These are phyloP conservation scores for western clawed frog (Xenopus tropicalis) DNA, from an alignment of 2,113 vertebrate genomes.

Conservation along the genomic window DNA sequence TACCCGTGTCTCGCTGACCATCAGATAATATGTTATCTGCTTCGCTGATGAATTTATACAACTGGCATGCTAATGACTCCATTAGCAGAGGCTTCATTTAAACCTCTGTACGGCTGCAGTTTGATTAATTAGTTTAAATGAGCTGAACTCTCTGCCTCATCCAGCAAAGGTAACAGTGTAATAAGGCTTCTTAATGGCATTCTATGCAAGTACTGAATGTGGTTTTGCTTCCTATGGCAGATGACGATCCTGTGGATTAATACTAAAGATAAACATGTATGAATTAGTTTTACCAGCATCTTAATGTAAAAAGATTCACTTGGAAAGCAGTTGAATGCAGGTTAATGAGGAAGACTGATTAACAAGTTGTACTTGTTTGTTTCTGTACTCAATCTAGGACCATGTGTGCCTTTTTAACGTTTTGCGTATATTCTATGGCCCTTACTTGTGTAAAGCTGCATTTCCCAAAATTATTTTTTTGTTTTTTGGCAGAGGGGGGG, in stretches of 20 bases:
- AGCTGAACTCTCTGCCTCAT: constrained; percentile 33
- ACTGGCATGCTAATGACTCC: constrained; percentile 53
- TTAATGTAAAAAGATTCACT: too few relatives aligned
- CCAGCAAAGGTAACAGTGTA: constrained; percentile 11
- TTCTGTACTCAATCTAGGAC: too few relatives aligned
- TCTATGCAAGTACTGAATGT: constrained; percentile 24
- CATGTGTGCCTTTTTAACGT: too few relatives aligned
- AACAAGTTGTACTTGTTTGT: too few relatives aligned
- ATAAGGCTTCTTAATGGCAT: constrained; percentile 29
- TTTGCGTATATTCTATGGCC: too few relatives aligned
- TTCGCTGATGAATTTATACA: constrained; percentile 44
- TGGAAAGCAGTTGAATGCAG: too few relatives aligned
- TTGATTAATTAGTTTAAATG: constrained; percentile 58
- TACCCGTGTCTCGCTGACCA: constrained; percentile 38
- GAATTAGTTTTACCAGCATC: too few relatives aligned
- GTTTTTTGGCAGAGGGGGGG: too few relatives aligned
- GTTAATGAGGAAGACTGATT: too few relatives aligned
- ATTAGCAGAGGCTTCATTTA: constrained; percentile 54
- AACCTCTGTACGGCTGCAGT: constrained; percentile 35
- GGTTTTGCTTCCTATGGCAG: constrained; percentile 5
- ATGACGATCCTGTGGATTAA: background rate
- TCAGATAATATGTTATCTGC: constrained; percentile 41
- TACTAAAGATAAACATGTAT: constrained; percentile 2
- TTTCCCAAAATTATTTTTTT: too few relatives aligned
- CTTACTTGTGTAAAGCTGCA: too few relatives aligned